These are phyloP conservation scores for Baccha elongata DNA, from an alignment of 2,888 invertebrate genomes.

Conservation along the genomic window DNA sequence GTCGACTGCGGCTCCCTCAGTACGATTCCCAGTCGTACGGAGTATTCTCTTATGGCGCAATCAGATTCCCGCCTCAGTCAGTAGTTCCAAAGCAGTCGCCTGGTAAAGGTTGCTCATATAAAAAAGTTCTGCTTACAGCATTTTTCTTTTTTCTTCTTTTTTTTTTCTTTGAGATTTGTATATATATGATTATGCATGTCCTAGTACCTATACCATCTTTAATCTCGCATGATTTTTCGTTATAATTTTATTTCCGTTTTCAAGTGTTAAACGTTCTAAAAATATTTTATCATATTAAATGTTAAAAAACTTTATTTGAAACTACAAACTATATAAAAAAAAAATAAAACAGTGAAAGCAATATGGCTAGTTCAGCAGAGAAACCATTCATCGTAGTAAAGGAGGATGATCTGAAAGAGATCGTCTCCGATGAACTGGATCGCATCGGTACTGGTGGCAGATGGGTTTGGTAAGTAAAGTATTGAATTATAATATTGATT, in stretches of 20 bases:
- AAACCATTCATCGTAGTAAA: conserved; percentile 74
- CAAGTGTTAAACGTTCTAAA: conserved; percentile 42
- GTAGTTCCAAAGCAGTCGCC: conserved; percentile 53
- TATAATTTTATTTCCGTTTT: conserved; percentile 35
- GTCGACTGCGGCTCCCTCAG: conserved; percentile 30
- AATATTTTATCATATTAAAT: conserved; percentile 18
- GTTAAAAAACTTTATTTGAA: conserved; percentile 20
- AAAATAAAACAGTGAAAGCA: conserved; percentile 27
- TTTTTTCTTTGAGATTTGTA: too few relatives aligned
- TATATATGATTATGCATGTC: conserved; percentile 25
- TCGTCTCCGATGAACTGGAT: conserved; percentile 80
- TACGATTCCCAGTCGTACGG: not conserved
- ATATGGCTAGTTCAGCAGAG: conserved; percentile 50
- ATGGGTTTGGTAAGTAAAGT: conserved; percentile 80
- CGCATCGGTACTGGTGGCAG: conserved; percentile 80
- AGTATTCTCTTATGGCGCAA: conserved; percentile 42
- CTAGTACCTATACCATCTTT: conserved; percentile 27
- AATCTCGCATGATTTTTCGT: conserved; percentile 8
- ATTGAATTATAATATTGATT: not conserved
- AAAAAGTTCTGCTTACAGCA: conserved; percentile 17
- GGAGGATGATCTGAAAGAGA: conserved; percentile 80
- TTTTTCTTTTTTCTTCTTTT: too few relatives aligned
- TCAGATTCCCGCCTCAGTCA: conserved; percentile 48
- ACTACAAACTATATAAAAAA: not conserved
- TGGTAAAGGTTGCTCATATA: conserved; percentile 51